Conservation (phyloP, 2,797 vertebrate species). For the Rhincodon typus region DNA sequence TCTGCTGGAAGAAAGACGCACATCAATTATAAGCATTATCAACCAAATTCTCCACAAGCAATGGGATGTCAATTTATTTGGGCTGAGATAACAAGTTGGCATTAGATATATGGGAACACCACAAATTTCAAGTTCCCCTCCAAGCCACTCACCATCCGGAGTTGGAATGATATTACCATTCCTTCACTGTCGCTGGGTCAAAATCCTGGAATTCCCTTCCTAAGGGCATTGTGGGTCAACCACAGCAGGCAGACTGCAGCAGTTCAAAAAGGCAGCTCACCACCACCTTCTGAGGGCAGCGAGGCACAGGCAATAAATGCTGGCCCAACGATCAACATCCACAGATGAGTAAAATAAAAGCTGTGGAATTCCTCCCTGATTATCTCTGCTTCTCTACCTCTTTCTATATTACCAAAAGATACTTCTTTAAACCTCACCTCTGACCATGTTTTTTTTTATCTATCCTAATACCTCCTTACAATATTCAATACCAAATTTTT, state of each 20-base stretch:
- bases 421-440: not conserved
- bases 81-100: not conserved
- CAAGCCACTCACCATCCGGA: too few species aligned
- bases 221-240: too few species aligned
- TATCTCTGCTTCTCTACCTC: not conserved
- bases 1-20: too few species aligned
- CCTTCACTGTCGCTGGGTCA: too few species aligned
- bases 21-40: not conserved
- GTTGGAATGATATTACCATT: too few species aligned
- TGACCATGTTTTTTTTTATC: not conserved
- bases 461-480: not conserved
- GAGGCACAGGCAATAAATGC: too few species aligned
- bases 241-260: too few species aligned
- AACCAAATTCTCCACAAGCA: not conserved
- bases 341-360: not conserved
- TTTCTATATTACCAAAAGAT: not conserved
- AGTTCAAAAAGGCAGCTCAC: too few species aligned
- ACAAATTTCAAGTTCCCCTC: not conserved
- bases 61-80: not conserved
- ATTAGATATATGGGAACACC: not conserved
- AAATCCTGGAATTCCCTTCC: too few species aligned
- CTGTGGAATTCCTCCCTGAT: not conserved
- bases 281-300: too few species aligned
- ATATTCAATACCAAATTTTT: not conserved
- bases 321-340: too few species aligned